phyloP scores from a whole-genome alignment of 2,113 vertebrate species.

The Aepyceros melampus region DNA sequence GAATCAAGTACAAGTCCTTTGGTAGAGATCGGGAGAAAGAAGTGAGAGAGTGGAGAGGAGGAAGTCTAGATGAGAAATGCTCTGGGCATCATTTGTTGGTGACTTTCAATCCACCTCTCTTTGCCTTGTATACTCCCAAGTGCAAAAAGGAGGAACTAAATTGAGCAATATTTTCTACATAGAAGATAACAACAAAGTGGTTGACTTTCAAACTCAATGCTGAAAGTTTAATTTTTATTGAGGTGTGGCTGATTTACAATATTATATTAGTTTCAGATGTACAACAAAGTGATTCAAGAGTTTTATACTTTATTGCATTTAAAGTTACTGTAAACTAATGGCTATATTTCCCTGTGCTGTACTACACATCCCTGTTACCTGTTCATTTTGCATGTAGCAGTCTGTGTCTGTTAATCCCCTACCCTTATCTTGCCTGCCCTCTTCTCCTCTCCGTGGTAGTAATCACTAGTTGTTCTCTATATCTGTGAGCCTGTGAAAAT shows the following conservation, averaged over 20 bases:
- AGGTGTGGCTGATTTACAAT: neutral
- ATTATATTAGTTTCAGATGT: neutral
- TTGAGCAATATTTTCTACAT: neutral
- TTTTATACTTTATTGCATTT: neutral
- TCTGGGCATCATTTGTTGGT: neutral
- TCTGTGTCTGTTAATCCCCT: neutral
- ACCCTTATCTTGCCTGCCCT: neutral
- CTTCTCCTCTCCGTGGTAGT: neutral
- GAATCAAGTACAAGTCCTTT: neutral
- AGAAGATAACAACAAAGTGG: neutral
- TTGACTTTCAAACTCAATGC: neutral
- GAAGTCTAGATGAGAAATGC: neutral
- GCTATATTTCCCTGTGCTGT: neutral
- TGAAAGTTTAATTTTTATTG: neutral
- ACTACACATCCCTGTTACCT: neutral
- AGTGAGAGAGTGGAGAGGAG: neutral
- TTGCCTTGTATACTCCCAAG: neutral
- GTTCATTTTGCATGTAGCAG: neutral
- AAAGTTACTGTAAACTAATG: neutral
- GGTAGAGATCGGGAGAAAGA: neutral
- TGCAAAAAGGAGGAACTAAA: neutral
- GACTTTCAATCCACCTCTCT: neutral
- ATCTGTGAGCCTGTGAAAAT: neutral
- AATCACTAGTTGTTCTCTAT: neutral
- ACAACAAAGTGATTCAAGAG: neutral